These are phyloP conservation scores for Procambarus clarkii DNA, from an alignment of 1,140 invertebrate genomes.

Conservation along the genomic window DNA sequence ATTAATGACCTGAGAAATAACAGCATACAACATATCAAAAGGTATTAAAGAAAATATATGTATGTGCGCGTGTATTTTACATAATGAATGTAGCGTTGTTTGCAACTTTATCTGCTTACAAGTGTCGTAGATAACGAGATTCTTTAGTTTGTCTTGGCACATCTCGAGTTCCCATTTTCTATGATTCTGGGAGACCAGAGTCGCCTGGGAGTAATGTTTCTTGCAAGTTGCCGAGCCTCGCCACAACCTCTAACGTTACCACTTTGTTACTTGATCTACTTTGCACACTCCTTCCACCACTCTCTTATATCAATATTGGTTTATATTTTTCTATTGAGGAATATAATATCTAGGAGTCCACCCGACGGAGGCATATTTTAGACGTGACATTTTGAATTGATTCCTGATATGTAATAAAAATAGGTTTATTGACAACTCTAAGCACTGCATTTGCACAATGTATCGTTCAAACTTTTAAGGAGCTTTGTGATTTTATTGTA, in stretches of 20 bases:
- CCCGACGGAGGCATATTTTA: conserved; percentile 23
- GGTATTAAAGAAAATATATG: too few species aligned
- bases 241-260: neutral
- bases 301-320: conserved; percentile 17
- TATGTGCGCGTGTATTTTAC: too few species aligned
- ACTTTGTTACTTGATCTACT: neutral
- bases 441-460: conserved; percentile 54
- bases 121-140: conserved; percentile 19
- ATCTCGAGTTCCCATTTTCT: conserved; percentile 51
- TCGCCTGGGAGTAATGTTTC: conserved; percentile 44
- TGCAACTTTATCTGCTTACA: neutral
- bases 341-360: neutral
- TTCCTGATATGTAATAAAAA: conserved; percentile 62
- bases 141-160: conserved; percentile 28
- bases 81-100: too few species aligned
- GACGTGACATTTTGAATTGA: conserved; percentile 53
- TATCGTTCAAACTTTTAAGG: conserved; percentile 52
- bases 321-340: conserved; percentile 4
- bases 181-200: conserved; percentile 13
- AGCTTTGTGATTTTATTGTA: neutral
- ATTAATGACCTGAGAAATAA: too few species aligned
- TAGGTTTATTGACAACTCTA: conserved; percentile 65
- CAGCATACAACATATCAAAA: too few species aligned
- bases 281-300: neutral
- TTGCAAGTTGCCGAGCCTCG: conserved; percentile 22